These are phyloP conservation scores for Eilema griseolum DNA, from an alignment of 2,888 invertebrate genomes.

Conservation along the genomic window DNA sequence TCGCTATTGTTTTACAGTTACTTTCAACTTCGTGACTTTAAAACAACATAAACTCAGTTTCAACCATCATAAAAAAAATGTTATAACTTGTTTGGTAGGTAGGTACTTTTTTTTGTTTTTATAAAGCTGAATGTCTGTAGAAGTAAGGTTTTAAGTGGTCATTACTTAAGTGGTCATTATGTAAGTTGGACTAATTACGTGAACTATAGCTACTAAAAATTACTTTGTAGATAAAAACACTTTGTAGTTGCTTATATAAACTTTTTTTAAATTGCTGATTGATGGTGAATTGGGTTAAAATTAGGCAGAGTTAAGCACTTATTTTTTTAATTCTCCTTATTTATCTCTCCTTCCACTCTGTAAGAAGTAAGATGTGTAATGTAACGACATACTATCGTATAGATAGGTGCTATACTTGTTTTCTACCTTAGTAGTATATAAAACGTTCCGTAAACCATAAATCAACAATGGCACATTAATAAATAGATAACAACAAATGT, in stretches of 20 bases:
- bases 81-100: not conserved
- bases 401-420: not conserved
- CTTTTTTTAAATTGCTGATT: not conserved
- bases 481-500: too few species aligned
- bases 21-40: not conserved
- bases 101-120: not conserved
- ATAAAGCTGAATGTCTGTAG: not conserved
- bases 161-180: not conserved
- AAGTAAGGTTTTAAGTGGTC: not conserved
- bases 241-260: too few species aligned
- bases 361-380: not conserved
- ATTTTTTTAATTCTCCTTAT: not conserved
- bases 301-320: too few species aligned
- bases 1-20: not conserved
- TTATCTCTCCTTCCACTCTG: not conserved
- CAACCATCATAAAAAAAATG: not conserved
- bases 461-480: too few species aligned
- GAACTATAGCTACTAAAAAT: not conserved
- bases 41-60: not conserved
- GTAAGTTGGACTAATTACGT: not conserved
- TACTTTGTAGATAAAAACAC: too few species aligned
- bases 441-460: not conserved
- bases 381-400: not conserved
- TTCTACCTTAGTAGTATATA: not conserved
- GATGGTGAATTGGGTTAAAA: too few species aligned